Conservation (phyloP, 2,888 invertebrate species). For the Phanerotoma sp. region DNA sequence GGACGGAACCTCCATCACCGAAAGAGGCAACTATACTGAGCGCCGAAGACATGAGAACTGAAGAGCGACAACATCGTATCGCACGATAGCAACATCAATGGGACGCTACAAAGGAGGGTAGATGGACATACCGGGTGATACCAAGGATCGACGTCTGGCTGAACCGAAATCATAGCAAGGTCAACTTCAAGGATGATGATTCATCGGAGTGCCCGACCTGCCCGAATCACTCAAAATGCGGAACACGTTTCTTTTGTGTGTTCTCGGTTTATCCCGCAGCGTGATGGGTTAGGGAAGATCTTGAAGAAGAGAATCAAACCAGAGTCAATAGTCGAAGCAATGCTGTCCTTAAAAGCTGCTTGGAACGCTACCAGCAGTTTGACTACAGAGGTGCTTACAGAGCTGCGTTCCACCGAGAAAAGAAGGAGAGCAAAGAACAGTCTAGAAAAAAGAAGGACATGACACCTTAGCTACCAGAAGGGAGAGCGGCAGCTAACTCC, state of each 20-base stretch:
- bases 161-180: not conserved
- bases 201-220: no score
- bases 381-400: not conserved
- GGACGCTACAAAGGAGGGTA: no score
- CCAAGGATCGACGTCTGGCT: no score
- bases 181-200: no score
- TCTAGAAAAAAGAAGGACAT: no score
- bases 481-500: not conserved
- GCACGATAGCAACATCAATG: not conserved
- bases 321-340: conserved; percentile 1
- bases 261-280: conserved; percentile 2
- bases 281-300: not conserved
- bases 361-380: conserved; percentile 11
- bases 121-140: not conserved
- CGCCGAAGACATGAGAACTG: not conserved
- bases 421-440: no score
- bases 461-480: not conserved
- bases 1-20: not conserved
- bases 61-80: not conserved
- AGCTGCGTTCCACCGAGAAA: no score
- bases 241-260: conserved; percentile 11
- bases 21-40: not conserved
- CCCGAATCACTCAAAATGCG: no score
- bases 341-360: not conserved
- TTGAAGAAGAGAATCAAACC: not conserved